phyloP scores from a whole-genome alignment of 2,888 invertebrate genomes.

The Xestobium rufovillosum region DNA sequence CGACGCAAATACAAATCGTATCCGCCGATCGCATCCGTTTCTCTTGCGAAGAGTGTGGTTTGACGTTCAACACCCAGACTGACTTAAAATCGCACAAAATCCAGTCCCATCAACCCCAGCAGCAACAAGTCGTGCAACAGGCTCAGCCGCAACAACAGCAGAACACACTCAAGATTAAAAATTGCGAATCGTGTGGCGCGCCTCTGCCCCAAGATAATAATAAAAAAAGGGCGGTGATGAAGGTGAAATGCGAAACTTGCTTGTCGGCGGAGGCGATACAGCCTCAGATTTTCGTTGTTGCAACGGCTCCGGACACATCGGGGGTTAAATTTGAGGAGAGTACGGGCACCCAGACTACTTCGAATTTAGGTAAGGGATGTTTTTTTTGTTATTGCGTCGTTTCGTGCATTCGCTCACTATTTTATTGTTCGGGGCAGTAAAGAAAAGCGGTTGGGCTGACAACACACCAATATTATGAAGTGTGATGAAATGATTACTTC shows the following conservation, averaged over 20 bases:
- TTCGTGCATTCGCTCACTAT: too few species aligned
- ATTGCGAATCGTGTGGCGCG: conserved; percentile 42
- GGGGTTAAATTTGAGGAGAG: conserved; percentile 39
- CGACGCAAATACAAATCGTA: conserved; percentile 53
- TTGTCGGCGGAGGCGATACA: conserved; percentile 42
- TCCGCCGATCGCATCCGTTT: conserved; percentile 47
- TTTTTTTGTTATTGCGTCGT: conserved; percentile 4
- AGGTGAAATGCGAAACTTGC: conserved; percentile 43
- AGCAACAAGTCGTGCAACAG: conserved; percentile 26
- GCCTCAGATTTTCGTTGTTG: conserved; percentile 55
- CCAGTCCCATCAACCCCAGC: conserved; percentile 41
- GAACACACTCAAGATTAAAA: conserved; percentile 40
- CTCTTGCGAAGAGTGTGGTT: conserved; percentile 43
- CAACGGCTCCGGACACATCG: conserved; percentile 42
- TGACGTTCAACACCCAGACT: conserved; percentile 39
- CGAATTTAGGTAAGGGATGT: conserved; percentile 28
- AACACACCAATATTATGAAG: too few species aligned
- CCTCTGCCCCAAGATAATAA: conserved; percentile 42
- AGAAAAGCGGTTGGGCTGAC: too few species aligned
- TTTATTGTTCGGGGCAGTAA: too few species aligned
- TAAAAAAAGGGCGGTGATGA: conserved; percentile 43
- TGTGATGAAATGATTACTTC: too few species aligned
- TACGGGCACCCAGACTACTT: conserved; percentile 36
- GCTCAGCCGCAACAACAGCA: conserved; percentile 37
- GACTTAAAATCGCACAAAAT: conserved; percentile 43